Evolutionary conservation across 2,888 invertebrate genomes (phyloP).

Genomic region (Plemyria rubiginata): DNA sequence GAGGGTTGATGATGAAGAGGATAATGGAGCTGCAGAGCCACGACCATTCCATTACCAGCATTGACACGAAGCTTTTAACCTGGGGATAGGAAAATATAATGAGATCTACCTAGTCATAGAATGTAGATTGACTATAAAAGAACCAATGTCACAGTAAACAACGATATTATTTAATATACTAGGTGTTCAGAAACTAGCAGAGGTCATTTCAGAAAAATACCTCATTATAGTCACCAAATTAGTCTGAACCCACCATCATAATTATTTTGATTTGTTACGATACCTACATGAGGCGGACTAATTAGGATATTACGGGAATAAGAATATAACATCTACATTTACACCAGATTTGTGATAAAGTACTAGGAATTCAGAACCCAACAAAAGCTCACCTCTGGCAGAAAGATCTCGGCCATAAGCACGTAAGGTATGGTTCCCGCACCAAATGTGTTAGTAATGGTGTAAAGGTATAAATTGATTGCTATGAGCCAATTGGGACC

Average conservation of each 20-base stretch:
- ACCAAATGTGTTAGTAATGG: conserved; percentile 54
- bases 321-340: too few species aligned
- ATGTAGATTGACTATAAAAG: too few species aligned
- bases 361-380: conserved; percentile 28
- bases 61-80: conserved; percentile 61
- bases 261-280: too few species aligned
- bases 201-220: too few species aligned
- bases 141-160: too few species aligned
- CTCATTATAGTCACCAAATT: too few species aligned
- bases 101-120: too few species aligned
- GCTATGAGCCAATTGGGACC: conserved; percentile 61
- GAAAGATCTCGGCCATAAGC: conserved; percentile 60
- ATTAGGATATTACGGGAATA: too few species aligned
- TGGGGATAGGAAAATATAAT: conserved; percentile 38
- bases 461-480: conserved; percentile 55
- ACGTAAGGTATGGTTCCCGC: conserved; percentile 65
- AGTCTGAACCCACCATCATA: too few species aligned
- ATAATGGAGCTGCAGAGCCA: conserved; percentile 64
- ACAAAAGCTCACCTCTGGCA: conserved; percentile 59
- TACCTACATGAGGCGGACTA: too few species aligned
- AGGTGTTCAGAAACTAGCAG: too few species aligned
- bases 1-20: conserved; percentile 63
- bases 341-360: not conserved
- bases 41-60: conserved; percentile 61
- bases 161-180: too few species aligned